phyloP scores from a whole-genome alignment of 92 coral and sea anemone genomes.

The Parazoanthus darwini region DNA sequence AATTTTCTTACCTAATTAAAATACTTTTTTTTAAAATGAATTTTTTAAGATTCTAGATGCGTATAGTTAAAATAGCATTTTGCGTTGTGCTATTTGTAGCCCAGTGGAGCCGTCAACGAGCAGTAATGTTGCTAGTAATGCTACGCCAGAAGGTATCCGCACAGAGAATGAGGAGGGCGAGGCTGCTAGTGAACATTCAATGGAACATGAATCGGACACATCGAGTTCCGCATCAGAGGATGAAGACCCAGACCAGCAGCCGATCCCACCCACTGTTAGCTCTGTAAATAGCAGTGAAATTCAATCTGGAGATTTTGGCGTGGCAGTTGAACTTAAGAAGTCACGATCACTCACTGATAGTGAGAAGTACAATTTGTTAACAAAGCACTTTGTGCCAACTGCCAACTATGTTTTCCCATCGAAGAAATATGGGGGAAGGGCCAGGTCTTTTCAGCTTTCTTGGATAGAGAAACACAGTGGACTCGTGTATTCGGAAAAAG shows the following conservation, averaged over 20 bases:
- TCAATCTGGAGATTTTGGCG: constrained; percentile 34
- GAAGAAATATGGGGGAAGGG: constrained; percentile 30
- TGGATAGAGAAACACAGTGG: constrained; percentile 51
- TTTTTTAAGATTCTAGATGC: neutral
- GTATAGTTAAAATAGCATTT: constrained; percentile 10
- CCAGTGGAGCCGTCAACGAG: constrained; percentile 28
- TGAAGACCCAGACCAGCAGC: constrained; percentile 17
- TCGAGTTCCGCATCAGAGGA: constrained; percentile 4
- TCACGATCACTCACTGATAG: constrained; percentile 43
- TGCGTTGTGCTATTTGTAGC: constrained; percentile 23
- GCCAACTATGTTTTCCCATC: constrained; percentile 34
- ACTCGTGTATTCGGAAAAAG: constrained; percentile 46
- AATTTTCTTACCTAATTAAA: constrained; percentile 4
- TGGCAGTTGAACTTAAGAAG: constrained; percentile 43
- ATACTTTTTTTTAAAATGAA: neutral
- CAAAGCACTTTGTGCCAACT: constrained; percentile 47
- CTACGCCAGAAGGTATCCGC: constrained; percentile 16
- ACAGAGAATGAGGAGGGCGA: constrained; percentile 3
- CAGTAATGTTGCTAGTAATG: neutral
- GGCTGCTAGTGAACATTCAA: neutral
- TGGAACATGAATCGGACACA: constrained; percentile 15
- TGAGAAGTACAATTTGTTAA: constrained; percentile 41
- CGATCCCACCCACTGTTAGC: constrained; percentile 19
- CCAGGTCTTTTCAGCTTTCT: constrained; percentile 45
- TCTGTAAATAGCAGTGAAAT: constrained; percentile 12